Conservation (phyloP, 1,140 invertebrate genomes). For the Fopius arisanus region DNA sequence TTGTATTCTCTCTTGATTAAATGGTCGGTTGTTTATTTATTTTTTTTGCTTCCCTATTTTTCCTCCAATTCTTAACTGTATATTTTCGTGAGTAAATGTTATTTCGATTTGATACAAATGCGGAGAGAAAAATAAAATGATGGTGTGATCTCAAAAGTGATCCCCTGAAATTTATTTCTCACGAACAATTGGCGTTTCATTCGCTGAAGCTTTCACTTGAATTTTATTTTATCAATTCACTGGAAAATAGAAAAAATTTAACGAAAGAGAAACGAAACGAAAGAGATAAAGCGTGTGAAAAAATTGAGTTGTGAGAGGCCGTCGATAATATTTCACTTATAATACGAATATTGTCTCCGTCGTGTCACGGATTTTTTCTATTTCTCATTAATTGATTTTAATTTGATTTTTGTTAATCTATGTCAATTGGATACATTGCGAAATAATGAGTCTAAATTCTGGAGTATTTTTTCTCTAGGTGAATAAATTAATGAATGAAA, state of each 20-base stretch:
- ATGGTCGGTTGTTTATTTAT: too few relatives aligned
- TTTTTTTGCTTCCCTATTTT: constrained; percentile 12
- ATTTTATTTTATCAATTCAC: not conserved
- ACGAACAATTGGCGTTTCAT: not conserved
- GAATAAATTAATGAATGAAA: not conserved
- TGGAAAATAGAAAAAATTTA: not conserved
- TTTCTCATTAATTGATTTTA: not conserved
- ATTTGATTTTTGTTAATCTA: not conserved
- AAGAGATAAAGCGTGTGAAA: not conserved
- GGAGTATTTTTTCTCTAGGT: not conserved
- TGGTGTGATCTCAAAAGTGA: not conserved
- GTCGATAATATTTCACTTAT: not conserved
- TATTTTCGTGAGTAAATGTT: not conserved
- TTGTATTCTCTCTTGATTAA: constrained; percentile 1
- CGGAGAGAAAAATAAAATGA: not conserved
- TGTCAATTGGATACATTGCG: not conserved
- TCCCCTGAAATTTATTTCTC: not conserved
- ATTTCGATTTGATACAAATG: not conserved
- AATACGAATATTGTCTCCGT: not conserved
- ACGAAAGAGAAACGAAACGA: not conserved
- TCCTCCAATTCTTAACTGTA: not conserved
- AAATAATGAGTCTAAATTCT: not conserved
- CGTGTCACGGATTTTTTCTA: not conserved
- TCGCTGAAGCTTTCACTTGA: not conserved
- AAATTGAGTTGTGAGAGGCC: constrained; percentile 21